Conservation (phyloP, 2,113 vertebrate genomes). For the Heterocephalus glaber region DNA sequence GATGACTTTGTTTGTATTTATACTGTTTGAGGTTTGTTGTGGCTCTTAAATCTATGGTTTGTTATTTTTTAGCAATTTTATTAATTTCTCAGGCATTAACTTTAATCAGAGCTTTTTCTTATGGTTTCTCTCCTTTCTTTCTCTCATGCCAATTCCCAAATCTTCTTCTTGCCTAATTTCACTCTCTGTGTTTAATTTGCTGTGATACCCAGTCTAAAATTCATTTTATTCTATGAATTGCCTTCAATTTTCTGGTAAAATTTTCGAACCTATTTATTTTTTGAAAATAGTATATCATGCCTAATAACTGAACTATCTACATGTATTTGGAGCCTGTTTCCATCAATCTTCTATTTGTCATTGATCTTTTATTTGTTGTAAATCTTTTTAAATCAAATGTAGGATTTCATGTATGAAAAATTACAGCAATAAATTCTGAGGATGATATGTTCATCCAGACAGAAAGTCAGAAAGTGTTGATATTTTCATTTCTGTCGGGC, state of each 20-base stretch:
- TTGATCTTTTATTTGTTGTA: background rate
- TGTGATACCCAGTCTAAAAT: background rate
- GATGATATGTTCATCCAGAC: slow-evolving; percentile 6
- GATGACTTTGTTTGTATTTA: background rate
- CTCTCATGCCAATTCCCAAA: background rate
- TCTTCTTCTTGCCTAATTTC: background rate
- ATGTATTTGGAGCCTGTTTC: background rate
- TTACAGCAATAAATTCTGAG: background rate
- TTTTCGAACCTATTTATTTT: background rate
- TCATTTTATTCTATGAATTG: background rate
- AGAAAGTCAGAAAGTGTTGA: background rate
- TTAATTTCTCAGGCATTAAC: background rate
- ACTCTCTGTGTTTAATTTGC: background rate
- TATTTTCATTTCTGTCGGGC: background rate
- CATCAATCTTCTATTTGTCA: background rate
- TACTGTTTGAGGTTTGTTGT: background rate
- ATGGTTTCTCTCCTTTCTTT: background rate
- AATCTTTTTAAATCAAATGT: background rate
- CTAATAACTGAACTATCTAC: background rate
- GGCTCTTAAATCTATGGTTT: background rate
- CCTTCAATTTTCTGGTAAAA: background rate
- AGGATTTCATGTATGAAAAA: background rate
- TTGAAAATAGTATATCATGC: background rate
- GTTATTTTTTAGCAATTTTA: background rate
- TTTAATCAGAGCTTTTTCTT: background rate